A percentile compares a stretch with the other conserved stretches of the same genome.
These are phyloP conservation scores for Microctenopoma stevenorrisi DNA, from an alignment of 2,797 vertebrate species.

Conservation along the genomic window DNA sequence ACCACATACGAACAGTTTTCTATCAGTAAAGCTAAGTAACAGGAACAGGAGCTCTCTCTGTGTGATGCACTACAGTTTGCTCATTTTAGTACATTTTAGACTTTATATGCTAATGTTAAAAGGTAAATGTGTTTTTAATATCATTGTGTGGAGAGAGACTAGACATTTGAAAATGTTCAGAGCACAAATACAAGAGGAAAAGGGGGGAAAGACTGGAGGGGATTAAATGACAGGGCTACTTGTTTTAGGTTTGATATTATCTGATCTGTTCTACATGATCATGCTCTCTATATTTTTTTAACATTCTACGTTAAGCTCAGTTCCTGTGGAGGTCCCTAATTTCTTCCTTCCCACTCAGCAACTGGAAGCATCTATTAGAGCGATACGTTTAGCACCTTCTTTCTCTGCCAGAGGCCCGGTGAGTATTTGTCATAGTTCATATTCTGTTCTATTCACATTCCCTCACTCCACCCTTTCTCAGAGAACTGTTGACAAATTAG, in stretches of 20 bases:
- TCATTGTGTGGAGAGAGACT: no score
- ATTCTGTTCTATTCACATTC: neutral
- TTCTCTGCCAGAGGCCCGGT: slow-evolving; percentile 76
- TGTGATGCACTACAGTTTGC: no score
- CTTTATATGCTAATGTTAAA: no score
- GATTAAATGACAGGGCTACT: no score
- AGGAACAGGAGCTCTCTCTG: no score
- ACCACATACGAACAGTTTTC: neutral
- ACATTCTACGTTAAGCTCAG: slow-evolving; percentile 79
- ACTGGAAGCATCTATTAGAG: slow-evolving; percentile 91
- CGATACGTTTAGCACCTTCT: slow-evolving; percentile 84
- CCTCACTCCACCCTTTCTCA: no score
- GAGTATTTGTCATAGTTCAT: slow-evolving; percentile 59
- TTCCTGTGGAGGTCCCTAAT: slow-evolving; percentile 86
- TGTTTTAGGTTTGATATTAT: neutral
- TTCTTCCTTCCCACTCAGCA: slow-evolving; percentile 93
- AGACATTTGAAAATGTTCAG: no score
- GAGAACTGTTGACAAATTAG: no score
- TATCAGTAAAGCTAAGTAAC: neutral
- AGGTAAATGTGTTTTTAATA: no score
- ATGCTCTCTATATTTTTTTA: slow-evolving; percentile 71
- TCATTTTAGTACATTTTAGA: no score
- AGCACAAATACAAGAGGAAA: no score
- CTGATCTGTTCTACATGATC: neutral
- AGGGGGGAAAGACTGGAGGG: no score